phyloP scores from a whole-genome alignment of 2,113 vertebrate species.

The Tetraodon nigroviridis region DNA sequence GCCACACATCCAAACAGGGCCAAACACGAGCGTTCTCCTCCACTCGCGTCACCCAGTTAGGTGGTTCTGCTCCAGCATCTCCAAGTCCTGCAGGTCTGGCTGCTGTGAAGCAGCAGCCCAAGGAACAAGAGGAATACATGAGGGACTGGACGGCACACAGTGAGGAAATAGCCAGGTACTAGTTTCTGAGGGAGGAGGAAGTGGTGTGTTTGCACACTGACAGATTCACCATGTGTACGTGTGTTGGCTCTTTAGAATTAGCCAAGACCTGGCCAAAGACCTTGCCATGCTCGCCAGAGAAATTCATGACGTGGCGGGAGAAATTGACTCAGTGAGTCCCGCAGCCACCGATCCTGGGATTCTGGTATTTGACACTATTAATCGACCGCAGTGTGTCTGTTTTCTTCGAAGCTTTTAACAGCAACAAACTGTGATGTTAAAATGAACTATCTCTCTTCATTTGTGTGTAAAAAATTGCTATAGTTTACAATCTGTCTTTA shows the following conservation, averaged over 20 bases:
- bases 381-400: too few relatives aligned
- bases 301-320: conserved; percentile 97
- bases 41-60: conserved; percentile 82
- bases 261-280: conserved; percentile 87
- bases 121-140: conserved; percentile 96
- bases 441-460: neutral
- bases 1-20: conserved; percentile 87
- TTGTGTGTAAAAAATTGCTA: neutral
- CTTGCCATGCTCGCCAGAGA: conserved; percentile 96
- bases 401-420: too few relatives aligned
- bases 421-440: too few relatives aligned
- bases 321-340: conserved; percentile 96
- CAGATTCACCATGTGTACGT: too few relatives aligned
- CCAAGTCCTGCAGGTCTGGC: conserved; percentile 67
- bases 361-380: conserved; percentile 70
- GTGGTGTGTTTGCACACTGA: too few relatives aligned
- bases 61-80: conserved; percentile 76
- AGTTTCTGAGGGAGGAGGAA: neutral
- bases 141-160: conserved; percentile 96
- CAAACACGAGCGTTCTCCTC: conserved; percentile 81
- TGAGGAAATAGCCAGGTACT: conserved; percentile 93
- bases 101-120: conserved; percentile 82
- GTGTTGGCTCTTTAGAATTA: conserved; percentile 78
- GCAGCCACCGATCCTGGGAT: conserved; percentile 91
- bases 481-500: neutral